Conservation (phyloP, 2,888 invertebrate species). For the Brachypalpus laphriformis region DNA sequence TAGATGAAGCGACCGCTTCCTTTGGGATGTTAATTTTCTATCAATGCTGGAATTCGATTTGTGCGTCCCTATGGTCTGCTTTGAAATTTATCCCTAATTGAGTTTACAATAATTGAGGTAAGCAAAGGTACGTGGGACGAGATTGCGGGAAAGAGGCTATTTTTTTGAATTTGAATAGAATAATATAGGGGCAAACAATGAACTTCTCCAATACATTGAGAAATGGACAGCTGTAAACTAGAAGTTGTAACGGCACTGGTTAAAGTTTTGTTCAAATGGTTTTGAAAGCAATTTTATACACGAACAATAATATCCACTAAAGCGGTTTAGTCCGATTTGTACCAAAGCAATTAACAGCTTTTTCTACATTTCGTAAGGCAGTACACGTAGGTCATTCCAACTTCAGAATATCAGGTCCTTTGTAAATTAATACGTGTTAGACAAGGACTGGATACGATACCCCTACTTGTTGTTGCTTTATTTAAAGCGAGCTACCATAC, state of each 20-base stretch:
- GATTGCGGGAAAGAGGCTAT: background rate
- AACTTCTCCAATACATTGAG: background rate
- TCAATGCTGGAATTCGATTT: conserved; percentile 67
- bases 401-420: no score
- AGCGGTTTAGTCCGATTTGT: background rate
- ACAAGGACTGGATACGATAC: no score
- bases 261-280: background rate
- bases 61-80: conserved; percentile 64
- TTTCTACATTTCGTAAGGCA: no score
- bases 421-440: no score
- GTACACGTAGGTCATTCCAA: no score
- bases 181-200: background rate
- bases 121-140: conserved; percentile 22
- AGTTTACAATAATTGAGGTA: conserved; percentile 69
- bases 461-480: no score
- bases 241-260: conserved; percentile 8
- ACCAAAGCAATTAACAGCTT: background rate
- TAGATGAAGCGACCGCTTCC: conserved; percentile 61
- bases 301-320: no score
- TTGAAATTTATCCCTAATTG: conserved; percentile 71
- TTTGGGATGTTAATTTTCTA: conserved; percentile 74
- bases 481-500: no score
- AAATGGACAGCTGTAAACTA: background rate
- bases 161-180: conserved; percentile 34
- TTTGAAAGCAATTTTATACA: background rate